phyloP scores from a whole-genome alignment of 1,140 invertebrate species.

The Euglossa dilemma region DNA sequence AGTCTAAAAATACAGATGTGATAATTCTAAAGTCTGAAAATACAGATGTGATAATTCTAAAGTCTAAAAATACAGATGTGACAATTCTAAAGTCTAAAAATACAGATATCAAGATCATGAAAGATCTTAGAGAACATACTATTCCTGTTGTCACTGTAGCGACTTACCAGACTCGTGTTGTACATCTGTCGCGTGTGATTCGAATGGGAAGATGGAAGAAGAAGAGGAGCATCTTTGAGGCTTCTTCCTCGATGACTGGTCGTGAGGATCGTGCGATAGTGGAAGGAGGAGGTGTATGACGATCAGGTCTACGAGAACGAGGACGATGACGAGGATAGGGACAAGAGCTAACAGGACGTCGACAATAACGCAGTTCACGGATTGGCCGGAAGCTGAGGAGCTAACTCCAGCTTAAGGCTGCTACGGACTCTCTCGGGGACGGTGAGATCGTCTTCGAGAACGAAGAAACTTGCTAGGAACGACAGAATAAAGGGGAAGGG shows the following conservation, averaged over 20 bases:
- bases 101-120: too few relatives aligned
- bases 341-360: conserved; percentile 14
- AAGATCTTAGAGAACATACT: too few relatives aligned
- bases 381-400: conserved; percentile 49
- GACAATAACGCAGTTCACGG: conserved; percentile 56
- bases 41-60: too few relatives aligned
- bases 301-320: conserved; percentile 40
- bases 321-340: neutral
- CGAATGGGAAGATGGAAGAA: neutral
- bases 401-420: conserved; percentile 49
- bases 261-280: neutral
- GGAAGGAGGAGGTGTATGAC: conserved; percentile 30
- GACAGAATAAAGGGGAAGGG: conserved; percentile 28
- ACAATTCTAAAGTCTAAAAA: too few relatives aligned
- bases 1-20: too few relatives aligned
- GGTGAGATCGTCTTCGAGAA: conserved; percentile 48
- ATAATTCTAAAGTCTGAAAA: too few relatives aligned
- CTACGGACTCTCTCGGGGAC: conserved; percentile 45
- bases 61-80: too few relatives aligned
- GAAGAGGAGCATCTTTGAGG: neutral
- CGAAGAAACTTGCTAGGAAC: conserved; percentile 29
- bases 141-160: too few relatives aligned
- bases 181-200: too few relatives aligned
- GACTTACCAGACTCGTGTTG: too few relatives aligned
- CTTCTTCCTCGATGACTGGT: conserved; percentile 10